A percentile compares a stretch with the other conserved stretches of the same genome.
phyloP scores from a whole-genome alignment of 2,797 vertebrate genomes.

The Danio choprae region DNA sequence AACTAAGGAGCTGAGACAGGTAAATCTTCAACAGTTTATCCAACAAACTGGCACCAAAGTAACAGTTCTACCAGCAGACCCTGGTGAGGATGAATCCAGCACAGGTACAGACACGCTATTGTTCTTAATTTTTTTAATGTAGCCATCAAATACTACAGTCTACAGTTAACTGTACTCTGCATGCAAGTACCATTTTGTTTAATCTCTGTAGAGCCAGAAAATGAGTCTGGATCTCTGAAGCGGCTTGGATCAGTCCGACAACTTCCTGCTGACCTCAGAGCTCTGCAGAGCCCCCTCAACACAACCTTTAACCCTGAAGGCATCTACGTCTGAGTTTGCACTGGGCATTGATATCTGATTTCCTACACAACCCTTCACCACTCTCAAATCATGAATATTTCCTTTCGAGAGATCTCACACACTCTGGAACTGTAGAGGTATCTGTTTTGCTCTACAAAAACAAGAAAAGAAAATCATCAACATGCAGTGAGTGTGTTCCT shows the following conservation, averaged over 20 bases:
- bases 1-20: conserved; percentile 95
- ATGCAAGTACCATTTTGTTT: neutral
- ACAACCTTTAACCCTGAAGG: conserved; percentile 94
- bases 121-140: neutral
- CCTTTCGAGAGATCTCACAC: neutral
- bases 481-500: conserved; percentile 9
- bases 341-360: conserved; percentile 4
- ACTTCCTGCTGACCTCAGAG: conserved; percentile 88
- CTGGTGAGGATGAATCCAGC: conserved; percentile 75
- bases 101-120: conserved; percentile 57
- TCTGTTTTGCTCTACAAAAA: neutral
- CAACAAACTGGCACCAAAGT: conserved; percentile 97
- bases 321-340: conserved; percentile 90
- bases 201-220: conserved; percentile 71
- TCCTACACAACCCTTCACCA: conserved; percentile 10
- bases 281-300: conserved; percentile 86
- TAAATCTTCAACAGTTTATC: conserved; percentile 98
- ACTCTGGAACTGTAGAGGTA: neutral
- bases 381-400: conserved; percentile 6
- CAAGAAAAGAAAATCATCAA: neutral
- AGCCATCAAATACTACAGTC: too few relatives aligned
- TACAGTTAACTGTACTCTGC: neutral
- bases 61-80: conserved; percentile 89
- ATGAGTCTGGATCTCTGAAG: conserved; percentile 86
- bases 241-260: conserved; percentile 86